Evolutionary conservation across 2,113 vertebrate genomes (phyloP), one percentile per base, ranked within the genome.

Genomic region (Neofelis nebulosa): DNA sequence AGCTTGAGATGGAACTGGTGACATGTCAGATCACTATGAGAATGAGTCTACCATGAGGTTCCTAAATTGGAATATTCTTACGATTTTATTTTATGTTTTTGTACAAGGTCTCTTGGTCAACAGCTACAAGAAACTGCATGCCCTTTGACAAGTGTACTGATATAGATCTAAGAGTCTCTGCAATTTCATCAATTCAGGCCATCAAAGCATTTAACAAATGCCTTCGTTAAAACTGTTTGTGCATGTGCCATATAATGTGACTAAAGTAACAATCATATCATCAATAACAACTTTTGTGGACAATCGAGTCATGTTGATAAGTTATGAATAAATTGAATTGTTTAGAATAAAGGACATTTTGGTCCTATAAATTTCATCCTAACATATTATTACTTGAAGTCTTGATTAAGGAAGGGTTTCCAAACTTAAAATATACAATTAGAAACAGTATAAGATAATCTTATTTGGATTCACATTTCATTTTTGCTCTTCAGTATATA

Each of bases 21-120:
- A 3, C 19, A 92, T 27, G n/a, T 84, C 91, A 81, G n/a, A 87
- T 88, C 76, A 83, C 69, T 76, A 9, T 31, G 48, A 84, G 68
- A 83, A 94, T 84, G 55, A 92, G 33, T 95, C 81, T 66, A 87
- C 63, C 31, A 68, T 55, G 18, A 87, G 9, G n/a, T 7, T 50
- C 74, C 87, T 93, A 82, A 57, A 48, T 48, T 78, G 68, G 48
- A 95, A 73, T 83, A 79, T 48, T 94, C 91, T 76, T 50, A 23
- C 61, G 69, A 65, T 76, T 29, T 61, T 45, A 48, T 38, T 91
- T 81, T 68, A 65, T 74, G 27, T 84, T 74, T 90, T 18, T 85
- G 41, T 65, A 13, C 8, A 38, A 65, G 79, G 7, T 63, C 41
- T 88, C 38, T 80, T 79, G 25, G 50, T 85, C 76, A 89, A 61